Base-by-base conservation (phyloP, 2,797 vertebrate species). In the Sylvia borin region DNA sequence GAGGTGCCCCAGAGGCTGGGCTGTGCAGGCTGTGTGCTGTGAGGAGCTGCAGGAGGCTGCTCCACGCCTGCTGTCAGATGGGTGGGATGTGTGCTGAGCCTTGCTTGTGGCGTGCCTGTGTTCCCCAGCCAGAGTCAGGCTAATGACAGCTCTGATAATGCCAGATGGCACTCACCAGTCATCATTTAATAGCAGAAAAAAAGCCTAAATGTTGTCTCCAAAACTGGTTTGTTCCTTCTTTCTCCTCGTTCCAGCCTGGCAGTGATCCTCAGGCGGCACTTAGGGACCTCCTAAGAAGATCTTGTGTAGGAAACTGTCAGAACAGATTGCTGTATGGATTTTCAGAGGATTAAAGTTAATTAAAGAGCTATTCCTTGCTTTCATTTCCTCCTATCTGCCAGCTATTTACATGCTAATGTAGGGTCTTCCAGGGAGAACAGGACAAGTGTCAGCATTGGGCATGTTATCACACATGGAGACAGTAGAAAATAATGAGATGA, bases 311-410 rank as follows among this genome's bases (percentile, higher is more conserved):
- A 95, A 93, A 96, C 93, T 88, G 95, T 96, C 91, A 91, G 92
- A 98, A 96, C 96, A 97, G 97, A 97, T 97, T 97, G 96, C 94
- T 92, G 95, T 95, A 85, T 96, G 97, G 96, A 93, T 98, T 97
- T 97, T 96, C 97, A 90, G 95, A 96, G 98, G 98, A 98, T 98
- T 98, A 98, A 96, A 98, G 97, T 98, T 98, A 98, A 98, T 99
- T 98, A 98, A 98, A 98, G 97, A 96, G 94, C 97, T 97, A 97
- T 97, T 97, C 95, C 96, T 95, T 93, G 96, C 97, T 97, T 97
- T 97, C 97, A 94, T 97, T 97, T 97, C 95, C 96, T 94, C 55
- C 22, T 97, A 92, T 97, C 98, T 97, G 97, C 96, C 97, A 97
- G 98, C 97, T 98, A 98, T 98, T 98, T 98, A 97, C 97, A 98